Evolutionary conservation across 2,113 vertebrate species (phyloP).

Genomic region (Bujurquina vittata): DNA sequence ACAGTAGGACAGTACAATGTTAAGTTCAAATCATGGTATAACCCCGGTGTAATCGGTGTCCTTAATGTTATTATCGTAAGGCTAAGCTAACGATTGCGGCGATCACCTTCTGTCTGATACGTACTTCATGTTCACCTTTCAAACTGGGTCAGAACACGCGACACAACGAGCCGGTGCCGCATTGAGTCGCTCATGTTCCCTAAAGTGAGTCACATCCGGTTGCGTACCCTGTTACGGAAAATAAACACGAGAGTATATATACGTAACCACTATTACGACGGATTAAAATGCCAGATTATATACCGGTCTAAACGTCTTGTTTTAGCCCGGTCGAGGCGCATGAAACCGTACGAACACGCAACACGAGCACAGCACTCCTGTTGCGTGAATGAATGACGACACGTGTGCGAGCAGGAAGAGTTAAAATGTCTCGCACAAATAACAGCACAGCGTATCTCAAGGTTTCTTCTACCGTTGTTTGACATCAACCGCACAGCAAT

Average conservation of each 20-base stretch:
- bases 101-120: not conserved
- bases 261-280: not conserved
- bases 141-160: not conserved
- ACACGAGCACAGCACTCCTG: not conserved
- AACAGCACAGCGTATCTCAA: not conserved
- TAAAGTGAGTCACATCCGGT: slow-evolving; percentile 46
- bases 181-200: not conserved
- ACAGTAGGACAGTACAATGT: not conserved
- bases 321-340: no score
- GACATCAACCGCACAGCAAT: rapidly evolving
- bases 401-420: slow-evolving; percentile 42
- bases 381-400: slow-evolving; percentile 67
- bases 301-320: not conserved
- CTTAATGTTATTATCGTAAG: not conserved
- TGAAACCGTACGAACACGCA: not conserved
- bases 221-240: not conserved
- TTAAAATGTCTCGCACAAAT: not conserved
- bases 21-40: not conserved
- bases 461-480: rapidly evolving
- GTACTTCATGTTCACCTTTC: not conserved
- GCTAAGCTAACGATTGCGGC: not conserved
- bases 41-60: not conserved
- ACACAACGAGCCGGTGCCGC: not conserved
- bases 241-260: not conserved
- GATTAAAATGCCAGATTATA: not conserved